Conservation (phyloP, 2,113 vertebrate genomes). For the Tyrannus savana region DNA sequence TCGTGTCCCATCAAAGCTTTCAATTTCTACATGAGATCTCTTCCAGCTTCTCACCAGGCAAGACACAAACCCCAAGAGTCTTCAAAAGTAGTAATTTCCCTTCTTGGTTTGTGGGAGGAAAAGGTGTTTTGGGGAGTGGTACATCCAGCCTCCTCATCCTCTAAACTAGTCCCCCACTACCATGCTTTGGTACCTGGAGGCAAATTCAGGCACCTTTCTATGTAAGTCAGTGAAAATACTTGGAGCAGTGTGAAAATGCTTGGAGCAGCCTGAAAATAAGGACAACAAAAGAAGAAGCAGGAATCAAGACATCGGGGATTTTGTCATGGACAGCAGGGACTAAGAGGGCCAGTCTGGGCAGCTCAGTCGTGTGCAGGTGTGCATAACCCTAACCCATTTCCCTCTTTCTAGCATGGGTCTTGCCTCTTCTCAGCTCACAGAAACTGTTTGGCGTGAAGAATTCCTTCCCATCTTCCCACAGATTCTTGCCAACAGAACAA, state of each 20-base stretch:
- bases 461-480: neutral
- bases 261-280: too few relatives aligned
- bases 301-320: neutral
- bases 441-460: neutral
- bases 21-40: neutral
- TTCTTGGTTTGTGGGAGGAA: neutral
- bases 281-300: neutral
- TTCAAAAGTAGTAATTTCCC: neutral
- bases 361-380: neutral
- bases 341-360: accelerated
- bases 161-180: neutral
- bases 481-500: neutral
- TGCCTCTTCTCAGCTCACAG: neutral
- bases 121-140: neutral
- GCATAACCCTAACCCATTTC: neutral
- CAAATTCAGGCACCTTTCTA: neutral
- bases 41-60: neutral
- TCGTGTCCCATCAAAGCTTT: neutral
- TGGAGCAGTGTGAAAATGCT: neutral
- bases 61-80: neutral
- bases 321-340: neutral
- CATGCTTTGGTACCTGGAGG: neutral
- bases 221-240: neutral
- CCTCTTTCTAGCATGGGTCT: neutral
- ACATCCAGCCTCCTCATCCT: neutral